These are phyloP conservation scores for Diglossa cyanea DNA, from an alignment of 2,797 vertebrate species.

Conservation along the genomic window DNA sequence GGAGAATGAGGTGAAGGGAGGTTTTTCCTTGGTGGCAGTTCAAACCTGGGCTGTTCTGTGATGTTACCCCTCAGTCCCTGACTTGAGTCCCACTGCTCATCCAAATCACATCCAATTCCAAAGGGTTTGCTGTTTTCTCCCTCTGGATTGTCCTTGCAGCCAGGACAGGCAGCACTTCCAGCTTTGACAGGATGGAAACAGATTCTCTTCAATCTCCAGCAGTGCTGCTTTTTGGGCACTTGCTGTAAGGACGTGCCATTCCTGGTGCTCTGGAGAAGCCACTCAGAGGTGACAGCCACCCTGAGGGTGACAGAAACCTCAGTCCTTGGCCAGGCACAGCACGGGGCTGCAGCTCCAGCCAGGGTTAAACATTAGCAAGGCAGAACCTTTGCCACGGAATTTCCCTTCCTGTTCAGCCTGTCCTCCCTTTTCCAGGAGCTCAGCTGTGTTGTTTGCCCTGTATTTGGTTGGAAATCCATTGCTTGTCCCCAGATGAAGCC, in stretches of 20 bases:
- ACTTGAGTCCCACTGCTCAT: not conserved
- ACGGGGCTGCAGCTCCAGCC: fast-evolving
- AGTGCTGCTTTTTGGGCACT: not conserved
- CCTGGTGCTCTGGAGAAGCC: not conserved
- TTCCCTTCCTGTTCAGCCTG: not conserved
- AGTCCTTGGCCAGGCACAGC: not conserved
- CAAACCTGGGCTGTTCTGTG: fast-evolving
- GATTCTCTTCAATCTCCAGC: not conserved
- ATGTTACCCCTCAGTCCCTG: not conserved
- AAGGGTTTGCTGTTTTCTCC: not conserved
- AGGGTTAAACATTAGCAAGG: not conserved
- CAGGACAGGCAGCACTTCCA: not conserved
- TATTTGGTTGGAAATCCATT: not conserved
- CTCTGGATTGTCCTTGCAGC: not conserved
- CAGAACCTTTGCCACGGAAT: fast-evolving
- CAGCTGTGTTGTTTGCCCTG: not conserved
- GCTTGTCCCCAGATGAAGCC: fast-evolving
- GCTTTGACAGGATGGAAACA: not conserved
- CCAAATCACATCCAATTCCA: fast-evolving
- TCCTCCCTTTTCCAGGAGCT: not conserved
- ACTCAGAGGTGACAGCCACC: not conserved
- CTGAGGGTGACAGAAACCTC: not conserved
- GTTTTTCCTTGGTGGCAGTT: not conserved
- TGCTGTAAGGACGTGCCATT: not conserved
- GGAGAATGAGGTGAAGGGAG: not conserved